Conservation (phyloP, 2,888 invertebrate genomes). For the Lordiphosa fenestrarum region DNA sequence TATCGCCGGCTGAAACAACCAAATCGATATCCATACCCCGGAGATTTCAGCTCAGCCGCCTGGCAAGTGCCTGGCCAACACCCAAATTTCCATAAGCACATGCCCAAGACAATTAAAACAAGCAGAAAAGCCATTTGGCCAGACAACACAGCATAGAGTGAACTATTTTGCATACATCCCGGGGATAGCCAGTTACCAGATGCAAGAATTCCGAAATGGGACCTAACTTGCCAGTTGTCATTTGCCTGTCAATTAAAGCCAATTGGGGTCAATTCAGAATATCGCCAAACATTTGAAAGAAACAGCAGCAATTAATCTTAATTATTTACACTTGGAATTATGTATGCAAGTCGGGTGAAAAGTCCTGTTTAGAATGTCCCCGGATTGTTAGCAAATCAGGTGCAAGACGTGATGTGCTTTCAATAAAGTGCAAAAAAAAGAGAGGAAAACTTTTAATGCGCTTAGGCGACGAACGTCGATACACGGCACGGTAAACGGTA, state of each 20-base stretch:
- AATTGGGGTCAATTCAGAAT: conserved; percentile 13
- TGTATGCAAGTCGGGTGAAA: conserved; percentile 49
- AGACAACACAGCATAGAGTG: not conserved
- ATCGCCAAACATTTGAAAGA: not conserved
- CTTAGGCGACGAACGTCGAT: conserved; percentile 60
- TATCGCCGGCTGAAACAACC: no score
- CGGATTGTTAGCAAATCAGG: conserved; percentile 75
- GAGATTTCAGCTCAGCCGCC: not conserved
- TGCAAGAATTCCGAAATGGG: not conserved
- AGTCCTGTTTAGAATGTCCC: conserved; percentile 52
- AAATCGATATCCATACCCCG: not conserved
- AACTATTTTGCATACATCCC: conserved; percentile 13
- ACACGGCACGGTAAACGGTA: conserved; percentile 50
- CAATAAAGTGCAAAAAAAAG: conserved; percentile 53
- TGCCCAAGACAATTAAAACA: conserved; percentile 12
- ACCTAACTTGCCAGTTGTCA: conserved; percentile 1
- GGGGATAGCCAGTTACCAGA: not conserved
- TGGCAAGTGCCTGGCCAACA: conserved; percentile 1
- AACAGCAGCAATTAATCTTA: conserved; percentile 62
- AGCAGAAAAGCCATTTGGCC: conserved; percentile 7
- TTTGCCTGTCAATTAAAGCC: conserved; percentile 20
- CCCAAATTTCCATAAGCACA: conserved; percentile 13
- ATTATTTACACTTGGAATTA: conserved; percentile 51
- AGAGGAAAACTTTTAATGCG: conserved; percentile 63
- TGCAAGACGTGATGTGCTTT: conserved; percentile 76